Percentiles rank a stretch among this genome's conserved stretches.
These are phyloP conservation scores for Ericerus pela DNA, from an alignment of 1,140 invertebrate genomes.

Conservation along the genomic window DNA sequence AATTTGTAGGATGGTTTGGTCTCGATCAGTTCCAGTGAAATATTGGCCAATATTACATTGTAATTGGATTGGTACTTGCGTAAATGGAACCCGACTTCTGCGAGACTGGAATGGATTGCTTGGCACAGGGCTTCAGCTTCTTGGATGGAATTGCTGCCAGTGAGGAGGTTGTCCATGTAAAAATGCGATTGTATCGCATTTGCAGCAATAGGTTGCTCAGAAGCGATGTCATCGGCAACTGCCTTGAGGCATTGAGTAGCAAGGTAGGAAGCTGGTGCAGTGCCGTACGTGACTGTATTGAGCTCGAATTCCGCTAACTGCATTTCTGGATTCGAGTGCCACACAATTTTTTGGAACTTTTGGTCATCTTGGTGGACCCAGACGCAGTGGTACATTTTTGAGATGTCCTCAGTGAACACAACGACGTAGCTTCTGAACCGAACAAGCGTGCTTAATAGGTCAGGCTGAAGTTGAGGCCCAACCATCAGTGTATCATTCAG, in stretches of 20 bases:
- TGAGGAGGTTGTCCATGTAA: conserved; percentile 12
- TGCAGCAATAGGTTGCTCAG: not conserved
- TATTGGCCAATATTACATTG: not conserved
- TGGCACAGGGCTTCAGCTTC: not conserved
- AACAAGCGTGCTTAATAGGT: conserved; percentile 25
- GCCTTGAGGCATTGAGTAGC: not conserved
- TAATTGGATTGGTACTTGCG: conserved; percentile 8
- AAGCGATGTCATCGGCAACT: not conserved
- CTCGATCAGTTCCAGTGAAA: not conserved
- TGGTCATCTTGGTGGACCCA: conserved; percentile 23
- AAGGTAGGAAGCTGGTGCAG: not conserved
- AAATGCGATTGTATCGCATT: too few relatives aligned
- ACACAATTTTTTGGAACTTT: conserved; percentile 29
- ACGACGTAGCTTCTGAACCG: conserved; percentile 24
- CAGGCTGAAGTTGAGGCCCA: conserved; percentile 26
- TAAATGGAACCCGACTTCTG: not conserved
- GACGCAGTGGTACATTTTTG: conserved; percentile 31
- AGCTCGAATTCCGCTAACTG: conserved; percentile 14
- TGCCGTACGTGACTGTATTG: not conserved
- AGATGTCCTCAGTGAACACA: conserved; percentile 28
- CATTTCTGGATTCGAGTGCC: conserved; percentile 17
- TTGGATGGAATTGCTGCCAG: not conserved
- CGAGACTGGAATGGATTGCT: not conserved
- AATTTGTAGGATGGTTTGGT: not conserved
- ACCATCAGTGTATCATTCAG: conserved; percentile 24